phyloP scores from a whole-genome alignment of 2,888 invertebrate species.

The Hydraecia micacea region DNA sequence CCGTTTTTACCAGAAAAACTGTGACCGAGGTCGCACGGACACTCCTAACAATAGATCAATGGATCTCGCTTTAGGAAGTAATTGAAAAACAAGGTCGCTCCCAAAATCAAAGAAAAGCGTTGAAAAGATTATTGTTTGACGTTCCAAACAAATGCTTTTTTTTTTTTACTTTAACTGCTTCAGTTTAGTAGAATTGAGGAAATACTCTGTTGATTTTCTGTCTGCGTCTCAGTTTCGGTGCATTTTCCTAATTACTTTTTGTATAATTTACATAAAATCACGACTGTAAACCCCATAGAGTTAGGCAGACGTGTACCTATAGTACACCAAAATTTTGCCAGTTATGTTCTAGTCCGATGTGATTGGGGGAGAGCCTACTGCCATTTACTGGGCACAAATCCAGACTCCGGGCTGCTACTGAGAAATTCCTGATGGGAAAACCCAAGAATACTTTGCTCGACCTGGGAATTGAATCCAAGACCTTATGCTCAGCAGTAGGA shows the following conservation, averaged over 20 bases:
- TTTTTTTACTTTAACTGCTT: constrained; percentile 7
- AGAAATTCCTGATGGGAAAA: too few species aligned
- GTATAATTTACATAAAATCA: not conserved
- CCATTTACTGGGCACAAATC: too few species aligned
- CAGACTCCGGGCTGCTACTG: too few species aligned
- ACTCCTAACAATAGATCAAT: constrained; percentile 57
- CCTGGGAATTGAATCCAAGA: too few species aligned
- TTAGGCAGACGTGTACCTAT: too few species aligned
- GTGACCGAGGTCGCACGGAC: constrained; percentile 45
- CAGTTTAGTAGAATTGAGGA: constrained; percentile 30
- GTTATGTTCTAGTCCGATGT: too few species aligned
- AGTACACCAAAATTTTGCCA: too few species aligned
- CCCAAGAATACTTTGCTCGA: too few species aligned
- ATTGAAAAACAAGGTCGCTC: constrained; percentile 59
- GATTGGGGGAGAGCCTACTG: too few species aligned
- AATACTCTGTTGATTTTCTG: not conserved
- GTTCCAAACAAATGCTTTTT: constrained; percentile 18
- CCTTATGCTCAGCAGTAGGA: too few species aligned
- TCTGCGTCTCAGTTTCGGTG: not conserved
- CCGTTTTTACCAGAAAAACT: constrained; percentile 59
- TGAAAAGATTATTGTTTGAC: constrained; percentile 41
- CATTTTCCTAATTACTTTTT: not conserved
- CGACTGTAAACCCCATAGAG: too few species aligned
- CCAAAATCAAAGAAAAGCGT: constrained; percentile 58
- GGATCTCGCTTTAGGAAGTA: constrained; percentile 61